phyloP scores from a whole-genome alignment of 2,888 invertebrate species.

The Drosophila glabriapex region DNA sequence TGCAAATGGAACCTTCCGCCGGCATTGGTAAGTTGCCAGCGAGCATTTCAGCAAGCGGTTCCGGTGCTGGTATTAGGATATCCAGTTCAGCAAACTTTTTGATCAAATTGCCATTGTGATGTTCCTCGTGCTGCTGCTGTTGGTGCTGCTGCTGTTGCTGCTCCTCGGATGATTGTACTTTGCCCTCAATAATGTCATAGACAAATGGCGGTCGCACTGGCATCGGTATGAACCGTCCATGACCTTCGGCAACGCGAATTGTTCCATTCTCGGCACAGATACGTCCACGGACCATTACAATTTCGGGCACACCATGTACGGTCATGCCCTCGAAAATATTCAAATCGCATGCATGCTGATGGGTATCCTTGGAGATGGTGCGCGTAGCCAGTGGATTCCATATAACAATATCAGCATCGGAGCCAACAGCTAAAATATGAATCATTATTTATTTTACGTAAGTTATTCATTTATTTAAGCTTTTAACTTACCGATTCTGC shows the following conservation, averaged over 20 bases:
- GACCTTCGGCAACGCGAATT: slow-evolving; percentile 94
- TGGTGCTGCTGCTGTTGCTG: slow-evolving; percentile 22
- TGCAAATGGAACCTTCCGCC: slow-evolving; percentile 87
- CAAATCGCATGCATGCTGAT: slow-evolving; percentile 97
- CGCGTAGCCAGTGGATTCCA: slow-evolving; percentile 96
- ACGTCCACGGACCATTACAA: slow-evolving; percentile 95
- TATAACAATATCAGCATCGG: slow-evolving; percentile 98
- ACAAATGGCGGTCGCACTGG: slow-evolving; percentile 91
- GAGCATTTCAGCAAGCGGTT: slow-evolving; percentile 74
- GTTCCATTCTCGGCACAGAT: slow-evolving; percentile 96
- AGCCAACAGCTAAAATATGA: slow-evolving; percentile 88
- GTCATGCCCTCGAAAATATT: slow-evolving; percentile 99
- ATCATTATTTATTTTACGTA: neutral
- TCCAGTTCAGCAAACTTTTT: slow-evolving; percentile 82
- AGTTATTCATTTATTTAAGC: neutral
- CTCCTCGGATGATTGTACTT: slow-evolving; percentile 60
- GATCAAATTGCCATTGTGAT: slow-evolving; percentile 58
- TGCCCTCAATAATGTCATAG: slow-evolving; percentile 87
- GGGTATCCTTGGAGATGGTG: slow-evolving; percentile 95
- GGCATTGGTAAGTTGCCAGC: slow-evolving; percentile 66
- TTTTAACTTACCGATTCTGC: slow-evolving; percentile 89
- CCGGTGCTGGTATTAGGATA: slow-evolving; percentile 83
- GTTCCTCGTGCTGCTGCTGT: slow-evolving; percentile 42
- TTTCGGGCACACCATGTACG: slow-evolving; percentile 96
- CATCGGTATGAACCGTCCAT: slow-evolving; percentile 94